Evolutionary conservation across 2,113 vertebrate genomes (phyloP), one percentile per base, ranked within the genome.

Genomic region (Zosterops japonicus): DNA sequence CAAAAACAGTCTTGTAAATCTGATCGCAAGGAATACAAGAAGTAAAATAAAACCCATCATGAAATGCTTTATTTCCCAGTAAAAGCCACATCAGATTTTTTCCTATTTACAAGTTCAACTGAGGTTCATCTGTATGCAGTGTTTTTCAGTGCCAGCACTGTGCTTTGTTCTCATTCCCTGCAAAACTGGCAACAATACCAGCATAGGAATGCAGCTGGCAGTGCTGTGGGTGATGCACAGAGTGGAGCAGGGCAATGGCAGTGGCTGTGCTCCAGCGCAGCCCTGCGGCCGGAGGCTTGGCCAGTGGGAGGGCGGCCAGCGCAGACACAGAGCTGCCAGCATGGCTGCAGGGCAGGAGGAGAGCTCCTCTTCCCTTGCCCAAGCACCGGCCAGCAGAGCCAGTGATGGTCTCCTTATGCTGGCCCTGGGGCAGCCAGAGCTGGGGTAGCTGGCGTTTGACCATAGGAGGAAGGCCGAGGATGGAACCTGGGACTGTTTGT

Each of bases 101-200:
- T 91, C 71, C 86, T 41, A 19, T 75, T 81, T 87, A 41, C 49
- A 49, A 93, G 72, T 84, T 71, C 57, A 92, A 89, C 91, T 94
- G 86, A 87, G 92, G 72, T 90, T 87, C 22, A 6, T 94, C 92
- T 95, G 92, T 93, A 50, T 83, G 83, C 2, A 8, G 52, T 70
- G 64, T 70, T 92, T 88, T 61, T 88, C 65, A 65, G 72, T 78
- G 83, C 90, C 86, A 97, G 88, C 35, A 25, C 94, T 89, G 88
- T 83, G 76, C 83, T 96, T 96, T 97, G 94, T 97, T 84, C 87
- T 81, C 15, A 53, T 87, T 93, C 90, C 79, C 85, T 70, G 71
- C 69, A 90, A 78, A 89, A 92, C 88, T 92, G 92, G 94, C 80
- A 87, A 94, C 86, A 93, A 93, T 87, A 64, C 63, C 2, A 15